Evolutionary conservation across 1,140 invertebrate genomes (phyloP).

Genomic region (Nautilus pompilius): DNA sequence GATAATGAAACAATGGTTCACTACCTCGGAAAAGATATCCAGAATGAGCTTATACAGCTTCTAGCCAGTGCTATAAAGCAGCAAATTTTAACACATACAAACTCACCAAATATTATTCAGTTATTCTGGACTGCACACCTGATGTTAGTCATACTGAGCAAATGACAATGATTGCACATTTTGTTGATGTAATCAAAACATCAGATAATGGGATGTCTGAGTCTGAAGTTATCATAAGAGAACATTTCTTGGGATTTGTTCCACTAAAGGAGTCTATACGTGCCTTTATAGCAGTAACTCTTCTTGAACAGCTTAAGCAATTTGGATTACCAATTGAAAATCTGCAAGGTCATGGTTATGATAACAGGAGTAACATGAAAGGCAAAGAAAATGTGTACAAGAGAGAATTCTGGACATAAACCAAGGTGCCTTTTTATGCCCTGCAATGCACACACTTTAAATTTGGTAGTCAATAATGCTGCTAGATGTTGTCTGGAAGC

Average conservation of each 20-base stretch:
- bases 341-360: neutral
- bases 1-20: no score
- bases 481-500: neutral
- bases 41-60: neutral
- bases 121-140: neutral
- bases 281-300: neutral
- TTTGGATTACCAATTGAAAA: neutral
- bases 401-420: neutral
- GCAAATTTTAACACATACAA: neutral
- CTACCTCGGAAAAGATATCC: neutral
- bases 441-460: neutral
- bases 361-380: neutral
- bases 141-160: neutral
- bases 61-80: neutral
- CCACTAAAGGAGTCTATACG: no score
- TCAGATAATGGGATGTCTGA: neutral
- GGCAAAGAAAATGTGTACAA: neutral
- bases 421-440: neutral
- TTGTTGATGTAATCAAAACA: neutral
- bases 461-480: neutral
- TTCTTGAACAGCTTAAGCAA: neutral
- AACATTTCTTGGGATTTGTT: neutral
- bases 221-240: neutral
- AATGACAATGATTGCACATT: neutral
- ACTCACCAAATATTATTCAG: neutral